A percentile compares a stretch with the other conserved stretches of the same genome.
Conservation (phyloP, 2,113 vertebrate species). For the Neotoma lepida region DNA sequence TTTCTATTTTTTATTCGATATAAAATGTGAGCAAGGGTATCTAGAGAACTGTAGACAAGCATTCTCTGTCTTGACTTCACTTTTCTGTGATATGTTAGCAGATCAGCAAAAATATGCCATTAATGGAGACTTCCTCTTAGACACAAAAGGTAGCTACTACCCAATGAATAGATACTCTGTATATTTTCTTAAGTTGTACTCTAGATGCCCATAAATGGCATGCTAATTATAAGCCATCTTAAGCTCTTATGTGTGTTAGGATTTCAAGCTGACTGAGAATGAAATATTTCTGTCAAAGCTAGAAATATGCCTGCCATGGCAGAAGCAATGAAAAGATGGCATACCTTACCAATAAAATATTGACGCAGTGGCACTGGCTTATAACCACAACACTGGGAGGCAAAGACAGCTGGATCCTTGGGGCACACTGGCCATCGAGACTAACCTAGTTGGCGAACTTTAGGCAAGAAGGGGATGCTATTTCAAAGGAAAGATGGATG, state of each 20-base stretch:
- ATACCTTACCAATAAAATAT: neutral
- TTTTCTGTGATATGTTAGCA: neutral
- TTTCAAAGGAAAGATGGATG: neutral
- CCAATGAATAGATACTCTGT: neutral
- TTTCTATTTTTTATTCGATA: constrained; percentile 33
- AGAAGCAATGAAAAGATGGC: neutral
- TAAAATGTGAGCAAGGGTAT: neutral
- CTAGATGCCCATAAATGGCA: neutral
- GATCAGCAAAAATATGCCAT: neutral
- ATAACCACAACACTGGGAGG: neutral
- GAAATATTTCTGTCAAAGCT: neutral
- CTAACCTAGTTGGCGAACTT: neutral
- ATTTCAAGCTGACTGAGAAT: neutral
- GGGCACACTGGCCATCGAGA: neutral
- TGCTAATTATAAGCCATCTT: neutral
- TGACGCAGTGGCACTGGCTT: neutral
- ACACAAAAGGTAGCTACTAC: neutral
- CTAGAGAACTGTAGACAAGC: neutral
- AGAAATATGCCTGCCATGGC: neutral
- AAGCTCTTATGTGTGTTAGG: neutral
- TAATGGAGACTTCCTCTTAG: neutral
- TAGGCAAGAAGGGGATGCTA: neutral
- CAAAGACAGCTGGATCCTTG: neutral
- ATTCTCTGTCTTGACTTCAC: neutral
- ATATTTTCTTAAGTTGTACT: neutral